Evolutionary conservation across 2,888 invertebrate genomes (phyloP).

Genomic region (Balanococcus diminutus): DNA sequence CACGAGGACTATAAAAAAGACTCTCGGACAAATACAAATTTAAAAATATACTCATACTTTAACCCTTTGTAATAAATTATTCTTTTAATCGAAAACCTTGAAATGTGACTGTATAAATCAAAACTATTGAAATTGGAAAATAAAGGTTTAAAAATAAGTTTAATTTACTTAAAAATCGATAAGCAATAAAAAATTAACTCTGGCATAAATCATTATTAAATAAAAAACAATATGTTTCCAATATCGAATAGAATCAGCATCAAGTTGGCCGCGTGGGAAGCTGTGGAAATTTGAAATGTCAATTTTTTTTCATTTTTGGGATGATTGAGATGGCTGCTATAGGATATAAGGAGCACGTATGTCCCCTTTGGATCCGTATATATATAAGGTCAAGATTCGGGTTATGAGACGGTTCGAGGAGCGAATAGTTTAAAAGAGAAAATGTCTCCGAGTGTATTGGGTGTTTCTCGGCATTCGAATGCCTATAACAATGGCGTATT

Average conservation of each 20-base stretch:
- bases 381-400: neutral
- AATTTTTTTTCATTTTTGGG: no score
- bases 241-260: no score
- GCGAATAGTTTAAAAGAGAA: slow-evolving; percentile 8
- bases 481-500: slow-evolving; percentile 23
- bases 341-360: no score
- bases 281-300: no score
- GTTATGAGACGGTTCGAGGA: neutral
- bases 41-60: neutral
- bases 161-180: neutral
- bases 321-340: no score
- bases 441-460: neutral
- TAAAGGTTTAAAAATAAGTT: neutral
- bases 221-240: neutral
- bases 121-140: neutral
- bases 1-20: neutral
- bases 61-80: slow-evolving; percentile 16
- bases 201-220: neutral
- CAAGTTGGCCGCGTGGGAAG: no score
- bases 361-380: no score
- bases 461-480: neutral
- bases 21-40: neutral
- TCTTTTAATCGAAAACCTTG: slow-evolving; percentile 9
- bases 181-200: neutral
- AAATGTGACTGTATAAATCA: neutral